A percentile compares a stretch with the other conserved stretches of the same genome.
Conservation (phyloP, 1,140 invertebrate species). For the Ptiloglossa arizonensis region DNA sequence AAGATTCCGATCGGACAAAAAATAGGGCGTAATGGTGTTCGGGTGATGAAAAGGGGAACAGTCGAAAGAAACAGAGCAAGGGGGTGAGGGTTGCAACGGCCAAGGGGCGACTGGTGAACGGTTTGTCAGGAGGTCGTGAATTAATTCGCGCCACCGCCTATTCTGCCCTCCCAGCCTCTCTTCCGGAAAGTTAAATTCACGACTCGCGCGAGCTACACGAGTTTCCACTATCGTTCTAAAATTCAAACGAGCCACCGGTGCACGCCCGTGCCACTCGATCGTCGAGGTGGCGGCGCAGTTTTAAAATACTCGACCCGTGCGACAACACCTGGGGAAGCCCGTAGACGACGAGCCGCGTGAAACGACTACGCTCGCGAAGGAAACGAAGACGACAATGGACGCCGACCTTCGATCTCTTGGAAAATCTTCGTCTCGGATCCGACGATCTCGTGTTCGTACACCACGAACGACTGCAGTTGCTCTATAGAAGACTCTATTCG, state of each 20-base stretch:
- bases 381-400: too few relatives aligned
- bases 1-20: too few relatives aligned
- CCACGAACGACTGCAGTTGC: too few relatives aligned
- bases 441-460: too few relatives aligned
- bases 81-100: too few relatives aligned
- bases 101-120: slow-evolving; percentile 44
- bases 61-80: too few relatives aligned
- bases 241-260: slow-evolving; percentile 66
- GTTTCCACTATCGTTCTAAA: slow-evolving; percentile 71
- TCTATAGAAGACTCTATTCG: too few relatives aligned
- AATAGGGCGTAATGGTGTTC: slow-evolving; percentile 3
- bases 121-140: slow-evolving; percentile 67
- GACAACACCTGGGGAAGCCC: not conserved
- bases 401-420: too few relatives aligned
- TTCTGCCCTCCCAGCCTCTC: not conserved
- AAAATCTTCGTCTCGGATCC: too few relatives aligned
- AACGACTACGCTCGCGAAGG: not conserved
- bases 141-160: slow-evolving; percentile 60
- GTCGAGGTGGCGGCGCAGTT: slow-evolving; percentile 54
- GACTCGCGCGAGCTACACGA: slow-evolving; percentile 65
- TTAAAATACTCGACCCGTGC: slow-evolving; percentile 58
- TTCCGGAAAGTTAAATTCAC: slow-evolving; percentile 67
- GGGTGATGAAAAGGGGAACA: too few relatives aligned
- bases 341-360: not conserved
- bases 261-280: slow-evolving; percentile 56